Evolutionary conservation across 2,113 vertebrate genomes (phyloP).

Genomic region (Plotosus lineatus): DNA sequence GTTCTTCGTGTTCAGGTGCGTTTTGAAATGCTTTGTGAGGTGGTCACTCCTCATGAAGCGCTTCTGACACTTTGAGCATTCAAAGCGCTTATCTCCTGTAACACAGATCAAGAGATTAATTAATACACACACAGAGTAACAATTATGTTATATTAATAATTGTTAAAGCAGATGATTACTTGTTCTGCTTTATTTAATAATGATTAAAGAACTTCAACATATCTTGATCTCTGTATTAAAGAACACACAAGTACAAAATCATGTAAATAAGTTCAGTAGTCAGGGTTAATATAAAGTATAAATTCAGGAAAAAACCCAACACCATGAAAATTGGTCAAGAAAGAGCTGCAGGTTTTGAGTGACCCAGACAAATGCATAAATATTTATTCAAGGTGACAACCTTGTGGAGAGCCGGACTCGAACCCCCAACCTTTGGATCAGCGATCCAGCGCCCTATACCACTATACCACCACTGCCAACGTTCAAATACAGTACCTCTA

Average conservation of each 20-base stretch:
- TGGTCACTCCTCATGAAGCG: slow-evolving; percentile 98
- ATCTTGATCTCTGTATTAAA: not conserved
- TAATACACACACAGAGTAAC: not conserved
- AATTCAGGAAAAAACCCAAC: not conserved
- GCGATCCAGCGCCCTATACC: no score
- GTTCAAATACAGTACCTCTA: no score
- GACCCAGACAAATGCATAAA: no score
- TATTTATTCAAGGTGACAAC: no score
- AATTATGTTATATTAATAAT: not conserved
- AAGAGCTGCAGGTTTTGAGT: no score
- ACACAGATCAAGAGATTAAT: slow-evolving; percentile 11
- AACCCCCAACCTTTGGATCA: no score
- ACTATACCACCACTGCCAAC: no score
- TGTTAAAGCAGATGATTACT: not conserved
- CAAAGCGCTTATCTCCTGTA: slow-evolving; percentile 94
- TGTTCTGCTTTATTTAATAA: no score
- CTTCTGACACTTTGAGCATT: slow-evolving; percentile 96
- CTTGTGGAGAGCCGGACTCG: no score
- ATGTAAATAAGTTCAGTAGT: not conserved
- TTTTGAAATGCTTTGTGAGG: slow-evolving; percentile 99
- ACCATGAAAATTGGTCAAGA: not conserved
- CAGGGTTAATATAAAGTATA: not conserved
- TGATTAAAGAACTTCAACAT: not conserved
- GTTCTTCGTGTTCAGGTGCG: slow-evolving; percentile 97
- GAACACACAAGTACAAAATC: not conserved